Conservation (phyloP, 1,140 invertebrate genomes). For the Drosophila nasuta region DNA sequence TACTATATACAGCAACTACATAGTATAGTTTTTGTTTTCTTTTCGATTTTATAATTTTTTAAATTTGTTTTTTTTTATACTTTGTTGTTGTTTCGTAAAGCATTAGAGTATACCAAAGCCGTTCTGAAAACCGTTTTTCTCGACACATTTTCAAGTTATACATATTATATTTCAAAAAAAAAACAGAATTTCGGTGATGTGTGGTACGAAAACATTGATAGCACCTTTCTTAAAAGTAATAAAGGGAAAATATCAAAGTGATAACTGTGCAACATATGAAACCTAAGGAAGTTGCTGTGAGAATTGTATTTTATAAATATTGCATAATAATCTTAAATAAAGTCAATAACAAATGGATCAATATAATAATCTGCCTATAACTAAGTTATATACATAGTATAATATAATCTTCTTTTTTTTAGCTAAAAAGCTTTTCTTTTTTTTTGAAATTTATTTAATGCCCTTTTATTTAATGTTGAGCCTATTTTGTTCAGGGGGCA, state of each 20-base stretch:
- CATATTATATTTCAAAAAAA: conserved; percentile 15
- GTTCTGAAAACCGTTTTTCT: conserved; percentile 72
- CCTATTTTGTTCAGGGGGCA: conserved; percentile 28
- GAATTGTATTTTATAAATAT: conserved; percentile 12
- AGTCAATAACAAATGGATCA: conserved; percentile 11
- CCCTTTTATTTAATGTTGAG: conserved; percentile 47
- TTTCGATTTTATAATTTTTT: conserved; percentile 9
- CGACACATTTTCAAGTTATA: conserved; percentile 23
- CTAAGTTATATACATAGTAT: conserved; percentile 40
- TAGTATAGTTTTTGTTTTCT: conserved; percentile 46
- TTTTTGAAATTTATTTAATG: conserved; percentile 14
- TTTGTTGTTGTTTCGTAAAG: conserved; percentile 74
- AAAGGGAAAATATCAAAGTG: conserved; percentile 27
- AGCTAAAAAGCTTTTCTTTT: conserved; percentile 28
- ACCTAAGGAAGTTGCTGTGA: conserved; percentile 31
- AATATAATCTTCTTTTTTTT: neutral
- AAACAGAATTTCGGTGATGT: conserved; percentile 37
- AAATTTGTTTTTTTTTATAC: conserved; percentile 35
- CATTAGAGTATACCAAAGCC: conserved; percentile 85
- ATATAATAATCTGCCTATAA: conserved; percentile 4
- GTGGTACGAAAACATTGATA: conserved; percentile 73
- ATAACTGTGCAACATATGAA: conserved; percentile 45
- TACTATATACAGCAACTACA: conserved; percentile 58
- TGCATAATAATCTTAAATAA: conserved; percentile 6
- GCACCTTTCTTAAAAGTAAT: conserved; percentile 66